Conservation (phyloP, 2,113 vertebrate genomes). For the Coryphaenoides rupestris region DNA sequence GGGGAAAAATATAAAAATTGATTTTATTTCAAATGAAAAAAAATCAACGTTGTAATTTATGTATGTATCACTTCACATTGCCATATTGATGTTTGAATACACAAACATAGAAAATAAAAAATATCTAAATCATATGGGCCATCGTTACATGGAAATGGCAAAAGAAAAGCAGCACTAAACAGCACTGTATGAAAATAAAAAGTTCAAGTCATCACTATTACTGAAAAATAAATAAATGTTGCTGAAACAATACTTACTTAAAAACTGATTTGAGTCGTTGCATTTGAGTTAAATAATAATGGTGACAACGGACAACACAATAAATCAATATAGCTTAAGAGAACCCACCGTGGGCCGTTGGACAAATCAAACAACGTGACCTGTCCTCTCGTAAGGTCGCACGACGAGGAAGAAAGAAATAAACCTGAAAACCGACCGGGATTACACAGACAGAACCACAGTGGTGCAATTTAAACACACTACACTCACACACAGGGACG, state of each 20-base stretch:
- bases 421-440: background rate
- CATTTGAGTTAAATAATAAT: conserved; percentile 63
- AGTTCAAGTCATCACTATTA: conserved; percentile 77
- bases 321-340: conserved; percentile 43
- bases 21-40: conserved; percentile 71
- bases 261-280: conserved; percentile 57
- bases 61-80: conserved; percentile 22
- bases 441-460: no score
- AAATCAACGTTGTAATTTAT: conserved; percentile 48
- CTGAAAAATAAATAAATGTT: conserved; percentile 77
- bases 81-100: conserved; percentile 24
- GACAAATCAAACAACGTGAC: conserved; percentile 28
- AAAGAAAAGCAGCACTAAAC: conserved; percentile 59
- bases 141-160: conserved; percentile 46
- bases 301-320: no score
- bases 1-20: no score
- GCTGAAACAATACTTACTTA: conserved; percentile 62
- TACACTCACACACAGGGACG: no score
- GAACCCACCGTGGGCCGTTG: conserved; percentile 31
- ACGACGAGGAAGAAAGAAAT: conserved; percentile 29
- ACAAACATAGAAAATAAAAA: conserved; percentile 6
- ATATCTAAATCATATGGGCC: conserved; percentile 28
- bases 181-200: conserved; percentile 59
- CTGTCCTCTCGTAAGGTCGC: conserved; percentile 38
- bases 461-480: no score